Evolutionary conservation across 1,140 invertebrate genomes (phyloP), one percentile per base, ranked within the genome.

Genomic region (Cydia splendana): DNA sequence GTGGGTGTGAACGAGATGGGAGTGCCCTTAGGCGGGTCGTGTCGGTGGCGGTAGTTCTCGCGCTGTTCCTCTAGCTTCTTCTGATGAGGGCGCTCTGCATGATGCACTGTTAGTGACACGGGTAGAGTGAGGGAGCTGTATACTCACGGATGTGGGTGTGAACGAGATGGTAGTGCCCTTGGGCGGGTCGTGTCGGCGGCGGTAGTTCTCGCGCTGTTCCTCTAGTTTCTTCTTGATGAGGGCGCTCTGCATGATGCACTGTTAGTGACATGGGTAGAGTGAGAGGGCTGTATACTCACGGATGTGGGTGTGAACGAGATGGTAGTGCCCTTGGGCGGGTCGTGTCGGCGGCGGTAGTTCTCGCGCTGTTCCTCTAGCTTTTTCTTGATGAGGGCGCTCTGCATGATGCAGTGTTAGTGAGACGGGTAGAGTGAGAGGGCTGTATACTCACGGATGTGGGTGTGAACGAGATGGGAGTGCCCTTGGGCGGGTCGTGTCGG

Each of bases 301-400:
- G 97, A 98, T 10, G 97, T 98, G 65, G 98, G 98, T 3, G 97
- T 98, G 90, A 98, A 98, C 4, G 97, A 96, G 76, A 97, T 93
- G 5, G 95, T 95, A 48, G 96, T 96, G 9, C 91, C 87, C 80
- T 90, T 91, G 78, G 86, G 86, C 13, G 4, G 13, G 53, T 12
- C 48, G 48, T 28, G 28, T 1, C 28, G 28, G 28, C 28, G 28
- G 28, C 28, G 28, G 28, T 28, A 28, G 28, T 28, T 28, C 28
- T 28, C 28, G 28, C 28, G 28, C 28, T 28, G 28, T 28, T 28
- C 28, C 28, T 28, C 28, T 28, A 28, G 28, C 28, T 28, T 28
- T 3, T 28, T 28, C 28, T 28, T 28, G 28, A 28, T 28, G 28
- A 28, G 28, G 28, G 28, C 28, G 28, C 28, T 28, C 28, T 28